phyloP scores from a whole-genome alignment of 2,797 vertebrate genomes.

The Vireo griseus region DNA sequence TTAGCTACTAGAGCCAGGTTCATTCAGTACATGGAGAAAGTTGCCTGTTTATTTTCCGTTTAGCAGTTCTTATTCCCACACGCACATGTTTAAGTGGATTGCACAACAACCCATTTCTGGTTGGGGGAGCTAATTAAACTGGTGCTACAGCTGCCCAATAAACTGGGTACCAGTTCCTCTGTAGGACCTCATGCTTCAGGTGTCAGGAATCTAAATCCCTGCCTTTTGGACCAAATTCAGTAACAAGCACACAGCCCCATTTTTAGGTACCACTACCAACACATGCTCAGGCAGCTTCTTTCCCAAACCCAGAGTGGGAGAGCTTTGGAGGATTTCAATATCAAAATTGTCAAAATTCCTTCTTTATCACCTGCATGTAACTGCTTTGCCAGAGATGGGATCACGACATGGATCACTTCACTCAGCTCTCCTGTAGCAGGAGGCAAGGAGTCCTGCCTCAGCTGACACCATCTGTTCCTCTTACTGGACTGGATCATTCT shows the following conservation, averaged over 20 bases:
- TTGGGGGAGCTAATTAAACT: neutral
- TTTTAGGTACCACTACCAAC: neutral
- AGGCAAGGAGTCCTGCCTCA: neutral
- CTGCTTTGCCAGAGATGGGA: neutral
- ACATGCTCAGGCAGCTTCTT: neutral
- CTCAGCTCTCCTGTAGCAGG: neutral
- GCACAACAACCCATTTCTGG: neutral
- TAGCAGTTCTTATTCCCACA: neutral
- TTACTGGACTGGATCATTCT: neutral
- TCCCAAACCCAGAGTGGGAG: fast-evolving
- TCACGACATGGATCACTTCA: neutral
- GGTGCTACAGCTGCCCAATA: too few relatives aligned
- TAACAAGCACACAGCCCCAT: fast-evolving
- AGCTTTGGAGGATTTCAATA: neutral
- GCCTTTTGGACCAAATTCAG: neutral
- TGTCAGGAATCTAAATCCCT: neutral
- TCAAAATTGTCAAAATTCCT: neutral
- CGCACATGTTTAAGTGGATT: neutral
- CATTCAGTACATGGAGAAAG: neutral
- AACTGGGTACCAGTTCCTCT: neutral
- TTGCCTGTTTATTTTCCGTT: neutral
- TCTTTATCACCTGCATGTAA: neutral
- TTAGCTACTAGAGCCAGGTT: neutral
- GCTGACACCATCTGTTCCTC: neutral
- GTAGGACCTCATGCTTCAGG: neutral